phyloP scores from a whole-genome alignment of 2,888 invertebrate species.

The Crepidodera aurea region DNA sequence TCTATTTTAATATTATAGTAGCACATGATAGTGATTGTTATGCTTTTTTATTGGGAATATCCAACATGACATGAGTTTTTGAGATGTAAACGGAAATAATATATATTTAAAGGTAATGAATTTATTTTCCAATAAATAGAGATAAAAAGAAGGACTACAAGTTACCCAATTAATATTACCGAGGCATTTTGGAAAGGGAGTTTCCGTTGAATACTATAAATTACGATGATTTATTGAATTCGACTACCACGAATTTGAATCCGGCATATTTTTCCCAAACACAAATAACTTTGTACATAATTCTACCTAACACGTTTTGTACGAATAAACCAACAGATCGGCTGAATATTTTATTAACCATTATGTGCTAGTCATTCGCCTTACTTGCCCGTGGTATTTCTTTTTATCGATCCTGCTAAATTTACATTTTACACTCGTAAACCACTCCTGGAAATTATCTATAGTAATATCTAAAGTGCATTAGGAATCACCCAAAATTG shows the following conservation, averaged over 20 bases:
- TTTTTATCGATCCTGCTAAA: conserved; percentile 6
- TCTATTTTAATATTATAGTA: too few relatives aligned
- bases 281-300: conserved; percentile 24
- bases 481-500: conserved; percentile 6
- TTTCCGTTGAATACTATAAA: conserved; percentile 27
- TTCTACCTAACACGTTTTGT: conserved; percentile 14
- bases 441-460: conserved; percentile 13
- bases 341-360: conserved; percentile 3
- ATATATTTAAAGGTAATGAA: too few relatives aligned
- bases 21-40: too few relatives aligned
- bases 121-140: conserved; percentile 14
- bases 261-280: conserved; percentile 21
- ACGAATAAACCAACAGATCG: conserved; percentile 6
- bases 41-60: too few relatives aligned
- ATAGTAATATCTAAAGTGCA: conserved; percentile 14
- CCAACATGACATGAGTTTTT: too few relatives aligned
- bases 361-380: neutral
- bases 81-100: too few relatives aligned
- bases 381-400: conserved; percentile 7
- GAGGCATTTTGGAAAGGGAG: conserved; percentile 28
- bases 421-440: conserved; percentile 9
- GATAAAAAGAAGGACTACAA: conserved; percentile 21
- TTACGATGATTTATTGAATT: conserved; percentile 31
- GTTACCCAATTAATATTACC: conserved; percentile 26
- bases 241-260: conserved; percentile 22